Conservation (phyloP, 2,888 invertebrate genomes). For the Tetragonisca angustula region DNA sequence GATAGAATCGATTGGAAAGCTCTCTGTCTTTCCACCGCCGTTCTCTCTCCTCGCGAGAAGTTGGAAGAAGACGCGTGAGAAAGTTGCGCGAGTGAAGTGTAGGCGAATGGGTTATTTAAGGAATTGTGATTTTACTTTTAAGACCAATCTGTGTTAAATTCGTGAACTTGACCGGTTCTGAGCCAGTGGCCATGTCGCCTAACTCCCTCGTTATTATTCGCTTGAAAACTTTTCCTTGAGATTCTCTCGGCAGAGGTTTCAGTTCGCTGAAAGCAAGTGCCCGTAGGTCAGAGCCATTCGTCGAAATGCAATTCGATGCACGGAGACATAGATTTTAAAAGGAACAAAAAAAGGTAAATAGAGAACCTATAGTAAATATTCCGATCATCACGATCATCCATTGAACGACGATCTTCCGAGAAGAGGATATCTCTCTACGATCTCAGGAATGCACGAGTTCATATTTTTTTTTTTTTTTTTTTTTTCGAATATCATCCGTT, state of each 20-base stretch:
- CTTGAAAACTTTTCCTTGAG: neutral
- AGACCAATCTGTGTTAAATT: conserved; percentile 64
- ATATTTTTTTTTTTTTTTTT: conserved; percentile 9
- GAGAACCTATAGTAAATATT: conserved; percentile 25
- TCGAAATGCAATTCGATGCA: conserved; percentile 16
- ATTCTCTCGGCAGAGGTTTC: conserved; percentile 7
- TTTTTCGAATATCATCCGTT: conserved; percentile 12
- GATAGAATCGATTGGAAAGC: neutral
- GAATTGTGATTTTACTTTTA: conserved; percentile 72
- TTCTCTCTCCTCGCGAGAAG: neutral
- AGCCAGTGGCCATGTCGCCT: conserved; percentile 60
- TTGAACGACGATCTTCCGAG: conserved; percentile 14
- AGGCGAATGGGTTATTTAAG: conserved; percentile 59
- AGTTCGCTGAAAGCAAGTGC: neutral
- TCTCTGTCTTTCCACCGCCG: neutral
- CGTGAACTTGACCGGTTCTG: conserved; percentile 51
- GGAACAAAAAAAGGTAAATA: conserved; percentile 15
- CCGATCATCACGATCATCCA: conserved; percentile 16
- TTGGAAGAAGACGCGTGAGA: neutral
- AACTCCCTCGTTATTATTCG: conserved; percentile 43
- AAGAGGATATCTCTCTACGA: conserved; percentile 36
- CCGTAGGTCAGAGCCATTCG: conserved; percentile 33
- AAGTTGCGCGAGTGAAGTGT: conserved; percentile 27
- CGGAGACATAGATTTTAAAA: conserved; percentile 27
- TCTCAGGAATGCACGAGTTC: conserved; percentile 50